Base-by-base conservation (phyloP, 2,888 invertebrate species). In the Drosophila lacicola region DNA sequence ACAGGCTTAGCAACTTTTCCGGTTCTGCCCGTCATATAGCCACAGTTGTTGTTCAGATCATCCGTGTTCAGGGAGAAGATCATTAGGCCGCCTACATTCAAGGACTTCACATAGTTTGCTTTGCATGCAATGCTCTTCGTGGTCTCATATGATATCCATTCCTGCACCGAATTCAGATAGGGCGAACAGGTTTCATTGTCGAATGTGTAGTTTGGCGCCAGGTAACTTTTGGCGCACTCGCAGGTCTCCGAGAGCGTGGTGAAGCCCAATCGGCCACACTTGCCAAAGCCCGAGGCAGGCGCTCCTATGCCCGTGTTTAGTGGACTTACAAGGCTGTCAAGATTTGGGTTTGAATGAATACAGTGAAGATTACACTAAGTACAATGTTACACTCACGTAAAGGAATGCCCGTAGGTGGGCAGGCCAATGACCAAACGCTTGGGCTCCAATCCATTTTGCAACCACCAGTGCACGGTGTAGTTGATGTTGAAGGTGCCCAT, bases 141-240 rank as follows among this genome's bases (percentile, higher is more conserved):
- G 82, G 96, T 94, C 72, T 98, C 98, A 90, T 95, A 97, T 0
- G 97, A 97, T 45, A 97, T 94, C 98, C 98, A 98, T 81, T 97
- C 96, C 14, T 92, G 92, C 50, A 93, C 93, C 67, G 94, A 94
- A 80, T 94, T 95, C 8, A 96, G 93, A 92, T 96, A 98, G 0
- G 98, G 97, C 44, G 97, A 97, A 87, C 94, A 94, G 6, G 96
- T 95, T 41, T 95, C 94, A 9, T 93, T 91, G 83, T 97, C 96
- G 87, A 95, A 96, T 39, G 94, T 92, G 6, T 93, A 93, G 0
- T 93, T 92, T 2, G 95, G 94, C 41, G 82, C 88, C 2, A 90
- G 74, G 70, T 94, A 94, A 11, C 91, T 91, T 11, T 93, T 91
- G 13, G 95, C 91, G 90, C 96, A 96, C 65, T 93, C 91, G 82